Percentiles rank a stretch among this genome's conserved stretches.
Conservation (phyloP, 2,797 vertebrate genomes). For the Esox lucius region DNA sequence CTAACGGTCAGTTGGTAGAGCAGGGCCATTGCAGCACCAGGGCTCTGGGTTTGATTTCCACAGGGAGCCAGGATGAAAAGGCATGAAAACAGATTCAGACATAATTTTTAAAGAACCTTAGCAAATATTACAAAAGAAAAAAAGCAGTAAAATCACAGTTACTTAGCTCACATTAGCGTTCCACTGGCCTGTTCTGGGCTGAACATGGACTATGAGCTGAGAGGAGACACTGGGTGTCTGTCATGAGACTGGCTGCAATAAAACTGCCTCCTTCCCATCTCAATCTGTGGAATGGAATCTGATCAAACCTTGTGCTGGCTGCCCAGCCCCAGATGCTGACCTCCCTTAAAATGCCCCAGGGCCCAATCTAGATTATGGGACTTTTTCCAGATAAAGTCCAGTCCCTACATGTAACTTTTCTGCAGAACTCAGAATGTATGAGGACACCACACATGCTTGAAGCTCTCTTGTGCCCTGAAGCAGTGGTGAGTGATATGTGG, state of each 20-base stretch:
- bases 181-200: background rate
- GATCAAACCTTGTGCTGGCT: conserved; percentile 1
- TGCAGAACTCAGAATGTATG: background rate
- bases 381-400: background rate
- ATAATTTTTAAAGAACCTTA: too few species aligned
- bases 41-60: too few species aligned
- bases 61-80: conserved; percentile 3
- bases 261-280: background rate
- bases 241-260: conserved; percentile 6
- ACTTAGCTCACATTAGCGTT: background rate
- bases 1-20: too few species aligned
- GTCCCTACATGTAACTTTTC: background rate
- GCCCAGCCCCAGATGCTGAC: background rate
- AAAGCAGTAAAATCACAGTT: background rate
- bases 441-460: background rate
- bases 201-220: conserved; percentile 4
- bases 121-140: too few species aligned
- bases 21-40: too few species aligned
- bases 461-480: conserved; percentile 7
- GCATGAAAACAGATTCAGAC: background rate
- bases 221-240: conserved; percentile 11
- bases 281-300: conserved; percentile 17
- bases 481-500: conserved; percentile 10
- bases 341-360: background rate
- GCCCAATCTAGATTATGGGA: background rate